Evolutionary conservation across 2,797 vertebrate genomes (phyloP), one percentile per base, ranked within the genome.

Genomic region (Pangasius djambal): DNA sequence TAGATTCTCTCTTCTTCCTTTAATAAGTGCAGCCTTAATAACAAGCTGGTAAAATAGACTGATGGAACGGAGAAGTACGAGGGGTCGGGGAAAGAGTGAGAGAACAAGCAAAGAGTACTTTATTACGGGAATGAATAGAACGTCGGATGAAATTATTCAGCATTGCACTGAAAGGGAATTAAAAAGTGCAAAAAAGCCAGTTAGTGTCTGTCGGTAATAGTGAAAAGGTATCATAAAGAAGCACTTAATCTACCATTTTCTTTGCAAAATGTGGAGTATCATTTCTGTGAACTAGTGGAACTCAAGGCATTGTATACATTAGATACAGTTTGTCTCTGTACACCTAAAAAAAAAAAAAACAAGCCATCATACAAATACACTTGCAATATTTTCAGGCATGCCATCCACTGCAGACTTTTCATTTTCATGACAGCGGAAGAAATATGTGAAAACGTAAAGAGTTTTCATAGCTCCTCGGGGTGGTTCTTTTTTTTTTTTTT

Each of bases 11-110:
- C 97, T 97, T 96, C 95, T 96, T 97, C 94, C 98, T 99, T 99
- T 99, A 99, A 99, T 99, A 99, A 98, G 98, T 97, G 98, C 97
- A 97, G 97, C 95, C 96, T 97, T 99, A 99, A 99, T 97, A 97
- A 96, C 96, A 94, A 94, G 93, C 93, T 93, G 94, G 92, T 95
- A 96, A 96, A 95, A 96, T 95, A 94, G 92, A 95, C 93, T 93
- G 92, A 95, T 95, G 93, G 95, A 95, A 94, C 92, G 91, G 92
- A 92, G 90, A 57, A 70, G 72, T 84, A 86, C 10, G n/a, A 88
- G 37, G 78, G 91, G 89, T 89, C 88, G 81, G 86, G 87, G 90
- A 83, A 18, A 85, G 81, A 85, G 70, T 52, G 57, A 89, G 40
- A 74, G 48, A 65, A 87, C 61, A 83, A 75, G 74, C 40, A 69